Evolutionary conservation across 2,797 vertebrate genomes (phyloP).

Genomic region (Acipenser transmontanus): DNA sequence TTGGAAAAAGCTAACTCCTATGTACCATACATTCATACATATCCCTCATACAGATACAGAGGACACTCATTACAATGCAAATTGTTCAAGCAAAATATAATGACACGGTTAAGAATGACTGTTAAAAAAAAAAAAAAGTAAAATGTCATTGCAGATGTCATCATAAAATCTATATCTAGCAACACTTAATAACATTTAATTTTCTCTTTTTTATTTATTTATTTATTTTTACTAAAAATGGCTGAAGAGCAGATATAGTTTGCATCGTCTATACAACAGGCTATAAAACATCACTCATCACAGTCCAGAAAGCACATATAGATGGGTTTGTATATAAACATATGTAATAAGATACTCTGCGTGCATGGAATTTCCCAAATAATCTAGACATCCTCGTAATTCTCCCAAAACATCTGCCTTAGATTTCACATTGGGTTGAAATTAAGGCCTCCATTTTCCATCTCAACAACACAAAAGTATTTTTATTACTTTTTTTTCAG

Average conservation of each 20-base stretch:
- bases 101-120: conserved; percentile 62
- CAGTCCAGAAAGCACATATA: conserved; percentile 99
- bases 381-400: conserved; percentile 67
- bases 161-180: conserved; percentile 95
- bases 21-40: conserved; percentile 68
- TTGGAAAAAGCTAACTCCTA: conserved; percentile 47
- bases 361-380: conserved; percentile 89
- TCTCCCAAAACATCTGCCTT: conserved; percentile 69
- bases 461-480: conserved; percentile 77
- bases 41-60: conserved; percentile 48
- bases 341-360: conserved; percentile 97
- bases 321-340: conserved; percentile 99
- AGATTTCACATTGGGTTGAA: conserved; percentile 73
- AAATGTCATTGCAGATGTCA: conserved; percentile 73
- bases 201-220: conserved; percentile 43
- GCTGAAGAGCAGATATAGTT: conserved; percentile 94
- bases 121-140: conserved; percentile 64
- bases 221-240: conserved; percentile 79
- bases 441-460: conserved; percentile 79
- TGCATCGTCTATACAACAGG: conserved; percentile 99
- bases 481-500: conserved; percentile 56
- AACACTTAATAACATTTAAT: conserved; percentile 94
- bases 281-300: conserved; percentile 99
- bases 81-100: conserved; percentile 50
- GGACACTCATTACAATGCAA: conserved; percentile 70